A percentile compares a stretch with the other conserved stretches of the same genome.
These are phyloP conservation scores for Loxodonta africana DNA, from an alignment of 2,113 vertebrate species.

Conservation along the genomic window DNA sequence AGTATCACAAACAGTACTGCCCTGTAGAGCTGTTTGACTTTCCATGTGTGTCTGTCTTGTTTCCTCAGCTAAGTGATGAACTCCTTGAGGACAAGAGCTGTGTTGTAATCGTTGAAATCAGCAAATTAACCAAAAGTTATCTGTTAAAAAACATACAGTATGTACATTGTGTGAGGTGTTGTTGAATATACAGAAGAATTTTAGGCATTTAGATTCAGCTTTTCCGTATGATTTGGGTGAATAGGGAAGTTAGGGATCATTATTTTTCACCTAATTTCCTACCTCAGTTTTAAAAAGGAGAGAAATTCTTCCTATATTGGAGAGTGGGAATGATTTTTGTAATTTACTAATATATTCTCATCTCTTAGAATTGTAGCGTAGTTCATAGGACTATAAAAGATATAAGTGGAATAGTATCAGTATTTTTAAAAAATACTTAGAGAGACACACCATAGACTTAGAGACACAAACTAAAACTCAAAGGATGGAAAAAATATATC, in stretches of 20 bases:
- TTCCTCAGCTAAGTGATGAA: not conserved
- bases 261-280: not conserved
- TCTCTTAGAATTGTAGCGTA: slow-evolving; percentile 32
- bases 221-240: not conserved
- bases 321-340: slow-evolving; percentile 24
- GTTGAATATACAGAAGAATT: not conserved
- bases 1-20: not conserved
- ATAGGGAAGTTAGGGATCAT: not conserved
- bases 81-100: not conserved
- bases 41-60: not conserved
- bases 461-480: no score
- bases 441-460: no score
- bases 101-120: not conserved
- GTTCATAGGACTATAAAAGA: slow-evolving; percentile 20
- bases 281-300: slow-evolving; percentile 52
- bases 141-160: not conserved
- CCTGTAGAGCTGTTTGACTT: not conserved
- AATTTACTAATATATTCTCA: slow-evolving; percentile 42
- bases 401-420: not conserved
- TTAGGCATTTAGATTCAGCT: not conserved
- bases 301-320: not conserved
- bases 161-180: not conserved
- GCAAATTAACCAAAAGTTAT: not conserved
- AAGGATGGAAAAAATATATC: no score
- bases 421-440: not conserved